phyloP scores from a whole-genome alignment of 2,797 vertebrate species.

The Fringilla coelebs region DNA sequence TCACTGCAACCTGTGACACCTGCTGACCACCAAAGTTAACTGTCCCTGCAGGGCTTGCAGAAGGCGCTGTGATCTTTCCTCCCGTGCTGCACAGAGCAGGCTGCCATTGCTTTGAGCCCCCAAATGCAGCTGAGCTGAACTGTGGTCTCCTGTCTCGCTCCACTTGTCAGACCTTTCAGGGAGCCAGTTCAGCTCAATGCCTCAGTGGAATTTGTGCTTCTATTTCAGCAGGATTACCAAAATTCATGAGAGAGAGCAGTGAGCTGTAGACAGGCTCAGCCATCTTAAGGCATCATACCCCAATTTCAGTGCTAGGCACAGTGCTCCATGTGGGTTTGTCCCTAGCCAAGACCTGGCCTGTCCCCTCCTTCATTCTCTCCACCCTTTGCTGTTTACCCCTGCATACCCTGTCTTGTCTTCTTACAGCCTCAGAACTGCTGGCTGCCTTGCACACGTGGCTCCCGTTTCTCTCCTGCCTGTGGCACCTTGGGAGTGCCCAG shows the following conservation, averaged over 20 bases:
- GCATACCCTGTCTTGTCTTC: not conserved
- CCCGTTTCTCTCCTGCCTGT: slow-evolving; percentile 44
- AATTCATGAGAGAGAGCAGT: not conserved
- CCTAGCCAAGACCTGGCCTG: not conserved
- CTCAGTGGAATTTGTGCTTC: not conserved
- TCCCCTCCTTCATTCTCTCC: not conserved
- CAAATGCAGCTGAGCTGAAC: not conserved
- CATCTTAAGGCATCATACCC: not conserved
- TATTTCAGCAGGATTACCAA: not conserved
- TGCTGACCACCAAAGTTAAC: slow-evolving; percentile 18
- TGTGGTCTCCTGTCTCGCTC: not conserved
- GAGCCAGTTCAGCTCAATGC: not conserved
- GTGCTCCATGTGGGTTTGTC: not conserved
- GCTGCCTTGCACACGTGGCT: slow-evolving; percentile 30
- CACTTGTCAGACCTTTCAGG: not conserved
- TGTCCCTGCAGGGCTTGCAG: not conserved
- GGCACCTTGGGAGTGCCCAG: slow-evolving; percentile 32
- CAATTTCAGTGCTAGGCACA: not conserved
- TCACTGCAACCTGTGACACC: not conserved
- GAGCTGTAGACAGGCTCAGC: not conserved
- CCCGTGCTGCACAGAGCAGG: rapidly evolving
- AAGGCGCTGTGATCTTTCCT: rapidly evolving
- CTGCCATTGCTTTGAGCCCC: not conserved
- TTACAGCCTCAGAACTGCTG: slow-evolving; percentile 28
- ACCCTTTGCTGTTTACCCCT: not conserved